Evolutionary conservation across 23 tunicate genomes (phyloP), one percentile per base, ranked within the genome.

Genomic region (Clavelina lepadiformis): DNA sequence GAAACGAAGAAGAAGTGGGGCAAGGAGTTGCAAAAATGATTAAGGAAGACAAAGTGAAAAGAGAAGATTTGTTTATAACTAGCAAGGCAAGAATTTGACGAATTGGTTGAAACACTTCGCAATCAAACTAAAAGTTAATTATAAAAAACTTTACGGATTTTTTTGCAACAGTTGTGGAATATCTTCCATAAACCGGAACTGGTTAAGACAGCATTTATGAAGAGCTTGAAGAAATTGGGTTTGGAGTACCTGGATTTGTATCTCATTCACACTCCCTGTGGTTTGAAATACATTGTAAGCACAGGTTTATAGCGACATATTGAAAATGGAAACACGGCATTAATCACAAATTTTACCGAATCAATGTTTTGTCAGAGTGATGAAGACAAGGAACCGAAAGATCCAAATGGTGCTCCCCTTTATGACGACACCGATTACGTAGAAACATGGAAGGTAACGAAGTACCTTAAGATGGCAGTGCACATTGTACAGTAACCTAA

Each of bases 81-180:
- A 65, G 58, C 56, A 80, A 80, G 88, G 88, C 73, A 47, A 8
- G 49, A 41, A n/a, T n/a, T n/a, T n/a, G n/a, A n/a, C n/a, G n/a
- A n/a, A n/a, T n/a, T n/a, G n/a, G n/a, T n/a, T n/a, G n/a, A n/a
- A n/a, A n/a, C n/a, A n/a, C n/a, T n/a, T n/a, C n/a, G n/a, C n/a
- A n/a, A n/a, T n/a, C n/a, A n/a, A n/a, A n/a, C n/a, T n/a, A n/a
- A n/a, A n/a, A n/a, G n/a, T n/a, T n/a, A n/a, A n/a, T n/a, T n/a
- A n/a, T n/a, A n/a, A n/a, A n/a, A n/a, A n/a, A n/a, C n/a, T n/a
- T n/a, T n/a, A n/a, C n/a, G n/a, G n/a, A n/a, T n/a, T n/a, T n/a
- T n/a, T n/a, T n/a, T n/a, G n/a, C n/a, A n/a, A n/a, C 38, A 92
- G 91, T 78, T 92, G 23, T 92, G 98, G 98, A 83, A 78, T 45